These are phyloP conservation scores for Cynopterus sphinx DNA, from an alignment of 2,797 vertebrate genomes.

Conservation along the genomic window DNA sequence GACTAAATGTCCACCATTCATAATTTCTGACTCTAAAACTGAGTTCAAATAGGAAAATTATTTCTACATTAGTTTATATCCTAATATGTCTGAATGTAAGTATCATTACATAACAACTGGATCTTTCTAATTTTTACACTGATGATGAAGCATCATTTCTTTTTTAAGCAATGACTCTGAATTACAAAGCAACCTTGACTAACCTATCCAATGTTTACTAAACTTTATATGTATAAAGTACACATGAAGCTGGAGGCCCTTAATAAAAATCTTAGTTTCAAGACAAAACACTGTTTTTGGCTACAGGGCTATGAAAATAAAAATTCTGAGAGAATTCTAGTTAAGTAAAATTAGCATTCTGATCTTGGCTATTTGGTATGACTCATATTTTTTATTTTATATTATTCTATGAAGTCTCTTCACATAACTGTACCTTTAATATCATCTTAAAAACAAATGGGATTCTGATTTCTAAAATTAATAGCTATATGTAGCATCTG, in stretches of 20 bases:
- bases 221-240: background rate
- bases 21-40: background rate
- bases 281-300: background rate
- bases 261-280: background rate
- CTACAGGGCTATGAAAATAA: background rate
- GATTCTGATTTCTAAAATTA: constrained; percentile 9
- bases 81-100: background rate
- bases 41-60: background rate
- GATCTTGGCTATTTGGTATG: background rate
- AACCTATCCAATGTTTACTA: background rate
- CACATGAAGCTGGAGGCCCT: background rate
- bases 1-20: background rate
- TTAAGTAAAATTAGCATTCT: background rate
- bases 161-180: background rate
- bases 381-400: constrained; percentile 15
- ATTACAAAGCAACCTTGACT: constrained; percentile 4
- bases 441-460: constrained; percentile 18
- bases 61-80: background rate
- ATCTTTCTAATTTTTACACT: background rate
- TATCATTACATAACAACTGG: background rate
- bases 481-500: background rate
- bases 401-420: constrained; percentile 18
- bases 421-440: background rate
- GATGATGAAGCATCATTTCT: background rate
- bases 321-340: background rate